These are phyloP conservation scores for Ceratina australensis DNA, from an alignment of 1,140 invertebrate species.

Conservation along the genomic window DNA sequence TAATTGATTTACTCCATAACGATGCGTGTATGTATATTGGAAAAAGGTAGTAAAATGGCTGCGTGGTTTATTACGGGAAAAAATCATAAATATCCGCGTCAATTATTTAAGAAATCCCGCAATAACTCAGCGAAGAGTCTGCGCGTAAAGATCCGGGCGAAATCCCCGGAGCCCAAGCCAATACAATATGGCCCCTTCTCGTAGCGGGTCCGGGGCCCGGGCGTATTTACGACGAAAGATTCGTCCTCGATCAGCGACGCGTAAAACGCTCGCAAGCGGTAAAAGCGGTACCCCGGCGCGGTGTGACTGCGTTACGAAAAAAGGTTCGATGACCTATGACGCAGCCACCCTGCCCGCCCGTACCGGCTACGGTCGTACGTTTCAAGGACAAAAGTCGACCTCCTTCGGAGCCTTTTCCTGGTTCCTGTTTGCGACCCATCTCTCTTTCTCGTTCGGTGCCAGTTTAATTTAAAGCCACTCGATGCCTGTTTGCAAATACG, in stretches of 20 bases:
- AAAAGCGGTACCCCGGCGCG: slow-evolving; percentile 30
- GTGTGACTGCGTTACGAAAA: slow-evolving; percentile 26
- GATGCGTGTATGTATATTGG: no score
- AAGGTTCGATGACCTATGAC: slow-evolving; percentile 50
- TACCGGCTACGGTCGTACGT: slow-evolving; percentile 27
- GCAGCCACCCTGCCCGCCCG: slow-evolving; percentile 29
- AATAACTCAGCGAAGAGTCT: not conserved
- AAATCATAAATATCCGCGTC: not conserved
- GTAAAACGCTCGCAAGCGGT: slow-evolving; percentile 21
- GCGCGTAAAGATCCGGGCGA: not conserved
- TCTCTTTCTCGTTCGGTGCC: slow-evolving; percentile 1
- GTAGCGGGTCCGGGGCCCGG: not conserved
- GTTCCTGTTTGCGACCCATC: slow-evolving; percentile 46
- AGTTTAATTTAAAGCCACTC: slow-evolving; percentile 54
- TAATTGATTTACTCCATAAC: no score
- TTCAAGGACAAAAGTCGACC: slow-evolving; percentile 64
- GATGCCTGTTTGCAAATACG: not conserved
- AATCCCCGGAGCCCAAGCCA: not conserved
- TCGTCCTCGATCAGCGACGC: slow-evolving; percentile 17
- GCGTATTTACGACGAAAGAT: slow-evolving; percentile 44
- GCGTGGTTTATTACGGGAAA: not conserved
- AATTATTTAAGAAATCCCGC: not conserved
- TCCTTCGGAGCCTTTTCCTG: slow-evolving; percentile 61
- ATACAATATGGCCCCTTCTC: slow-evolving; percentile 17
- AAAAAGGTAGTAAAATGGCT: not conserved